phyloP scores from a whole-genome alignment of 2,888 invertebrate genomes.

The Eristalis pertinax region DNA sequence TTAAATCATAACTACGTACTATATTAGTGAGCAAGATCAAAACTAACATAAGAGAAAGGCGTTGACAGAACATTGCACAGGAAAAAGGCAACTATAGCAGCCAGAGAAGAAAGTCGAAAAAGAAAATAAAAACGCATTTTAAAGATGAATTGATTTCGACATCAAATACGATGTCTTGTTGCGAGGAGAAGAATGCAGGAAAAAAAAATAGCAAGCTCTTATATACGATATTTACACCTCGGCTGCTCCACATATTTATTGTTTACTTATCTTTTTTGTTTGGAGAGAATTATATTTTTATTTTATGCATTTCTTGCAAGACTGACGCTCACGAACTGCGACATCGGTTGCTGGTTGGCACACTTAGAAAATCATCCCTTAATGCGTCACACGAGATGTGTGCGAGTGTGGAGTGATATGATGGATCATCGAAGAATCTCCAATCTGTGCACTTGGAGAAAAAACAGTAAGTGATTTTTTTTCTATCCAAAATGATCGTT shows the following conservation, averaged over 20 bases:
- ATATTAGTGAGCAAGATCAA: not conserved
- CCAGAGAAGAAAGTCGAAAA: conserved; percentile 16
- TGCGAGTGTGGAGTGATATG: not conserved
- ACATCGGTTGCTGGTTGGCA: conserved; percentile 32
- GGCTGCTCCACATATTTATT: conserved; percentile 40
- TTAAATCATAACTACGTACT: not conserved
- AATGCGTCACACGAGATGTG: not conserved
- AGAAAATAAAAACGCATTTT: not conserved
- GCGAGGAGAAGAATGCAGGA: conserved; percentile 10
- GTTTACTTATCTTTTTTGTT: conserved; percentile 7
- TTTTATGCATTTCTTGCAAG: conserved; percentile 67
- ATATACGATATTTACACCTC: conserved; percentile 27
- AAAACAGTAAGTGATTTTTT: not conserved
- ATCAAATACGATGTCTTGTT: not conserved
- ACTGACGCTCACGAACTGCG: conserved; percentile 42
- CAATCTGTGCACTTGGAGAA: not conserved
- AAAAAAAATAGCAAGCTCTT: conserved; percentile 40
- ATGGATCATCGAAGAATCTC: not conserved
- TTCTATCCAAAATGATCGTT: not conserved
- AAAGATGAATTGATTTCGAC: not conserved
- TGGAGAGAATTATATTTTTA: conserved; percentile 49
- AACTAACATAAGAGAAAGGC: not conserved
- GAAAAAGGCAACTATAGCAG: conserved; percentile 23
- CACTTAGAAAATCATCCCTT: not conserved
- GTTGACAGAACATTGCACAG: not conserved